phyloP scores from a whole-genome alignment of 2,113 vertebrate genomes.

The Fulmarus glacialis region DNA sequence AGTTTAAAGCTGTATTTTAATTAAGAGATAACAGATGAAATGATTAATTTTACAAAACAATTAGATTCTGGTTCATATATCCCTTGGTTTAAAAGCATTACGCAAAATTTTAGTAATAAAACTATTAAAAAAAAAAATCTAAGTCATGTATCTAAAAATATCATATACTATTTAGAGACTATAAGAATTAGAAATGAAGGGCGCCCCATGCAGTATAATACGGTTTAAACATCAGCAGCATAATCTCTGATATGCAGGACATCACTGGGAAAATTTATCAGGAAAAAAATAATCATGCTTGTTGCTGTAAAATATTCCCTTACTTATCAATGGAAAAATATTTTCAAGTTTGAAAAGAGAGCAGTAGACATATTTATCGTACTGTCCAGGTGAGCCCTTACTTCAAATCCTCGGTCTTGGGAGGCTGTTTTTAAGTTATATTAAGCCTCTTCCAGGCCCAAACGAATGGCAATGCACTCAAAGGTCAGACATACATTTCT shows the following conservation, averaged over 20 bases:
- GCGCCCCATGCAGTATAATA: not conserved
- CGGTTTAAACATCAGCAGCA: not conserved
- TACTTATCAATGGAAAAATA: not conserved
- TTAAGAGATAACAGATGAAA: not conserved
- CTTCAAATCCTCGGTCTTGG: not conserved
- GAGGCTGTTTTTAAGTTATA: not conserved
- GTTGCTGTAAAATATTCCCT: not conserved
- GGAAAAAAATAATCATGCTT: not conserved
- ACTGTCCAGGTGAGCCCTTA: not conserved
- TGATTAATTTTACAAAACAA: not conserved
- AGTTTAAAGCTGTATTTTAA: constrained; percentile 29
- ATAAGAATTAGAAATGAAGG: not conserved
- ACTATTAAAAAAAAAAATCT: not conserved
- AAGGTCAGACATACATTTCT: not conserved
- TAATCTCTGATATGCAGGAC: not conserved
- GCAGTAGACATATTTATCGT: not conserved
- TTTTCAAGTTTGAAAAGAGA: not conserved
- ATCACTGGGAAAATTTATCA: not conserved
- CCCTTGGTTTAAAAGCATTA: not conserved
- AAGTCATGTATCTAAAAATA: not conserved
- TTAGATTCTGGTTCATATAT: not conserved
- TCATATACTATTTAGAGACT: not conserved
- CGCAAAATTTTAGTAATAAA: not conserved
- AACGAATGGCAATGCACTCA: not conserved
- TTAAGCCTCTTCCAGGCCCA: not conserved